Percentiles rank a stretch among this genome's conserved stretches.
Conservation (phyloP, 1,140 invertebrate species). For the Parapsyche elsis region DNA sequence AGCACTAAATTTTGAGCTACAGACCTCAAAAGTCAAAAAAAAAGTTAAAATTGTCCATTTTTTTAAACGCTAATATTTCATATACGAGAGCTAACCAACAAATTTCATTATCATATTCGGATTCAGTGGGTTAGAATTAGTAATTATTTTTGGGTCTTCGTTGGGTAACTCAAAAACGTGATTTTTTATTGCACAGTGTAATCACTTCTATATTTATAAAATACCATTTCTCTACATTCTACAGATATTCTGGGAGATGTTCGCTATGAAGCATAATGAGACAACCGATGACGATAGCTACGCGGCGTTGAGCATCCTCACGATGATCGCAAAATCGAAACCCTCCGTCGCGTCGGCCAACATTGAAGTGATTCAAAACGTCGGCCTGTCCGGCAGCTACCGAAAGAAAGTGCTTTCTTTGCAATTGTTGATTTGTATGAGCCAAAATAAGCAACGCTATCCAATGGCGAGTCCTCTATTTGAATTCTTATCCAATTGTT, state of each 20-base stretch:
- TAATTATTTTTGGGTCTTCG: no score
- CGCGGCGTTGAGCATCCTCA: slow-evolving; percentile 77
- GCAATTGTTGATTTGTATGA: slow-evolving; percentile 61
- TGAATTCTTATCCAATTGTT: slow-evolving; percentile 59
- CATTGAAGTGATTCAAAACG: slow-evolving; percentile 66
- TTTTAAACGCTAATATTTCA: no score
- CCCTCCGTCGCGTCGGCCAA: slow-evolving; percentile 69
- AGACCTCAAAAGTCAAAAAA: no score
- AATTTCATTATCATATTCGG: no score
- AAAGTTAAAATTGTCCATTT: no score
- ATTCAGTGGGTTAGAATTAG: no score
- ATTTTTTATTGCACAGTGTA: no score
- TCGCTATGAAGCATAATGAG: slow-evolving; percentile 79
- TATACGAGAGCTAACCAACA: background rate
- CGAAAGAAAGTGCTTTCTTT: slow-evolving; percentile 61
- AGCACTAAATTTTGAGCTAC: no score
- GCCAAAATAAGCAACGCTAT: slow-evolving; percentile 61
- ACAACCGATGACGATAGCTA: slow-evolving; percentile 75
- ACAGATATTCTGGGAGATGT: slow-evolving; percentile 84
- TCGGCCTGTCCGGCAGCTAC: slow-evolving; percentile 64
- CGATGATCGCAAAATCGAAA: slow-evolving; percentile 74
- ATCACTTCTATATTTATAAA: background rate
- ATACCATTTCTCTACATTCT: slow-evolving; percentile 49
- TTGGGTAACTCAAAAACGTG: no score
- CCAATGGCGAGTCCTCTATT: slow-evolving; percentile 61